Percentiles rank a stretch among this genome's conserved stretches.
phyloP scores from a whole-genome alignment of 2,797 vertebrate genomes.

The Heteromormyrus szaboi region DNA sequence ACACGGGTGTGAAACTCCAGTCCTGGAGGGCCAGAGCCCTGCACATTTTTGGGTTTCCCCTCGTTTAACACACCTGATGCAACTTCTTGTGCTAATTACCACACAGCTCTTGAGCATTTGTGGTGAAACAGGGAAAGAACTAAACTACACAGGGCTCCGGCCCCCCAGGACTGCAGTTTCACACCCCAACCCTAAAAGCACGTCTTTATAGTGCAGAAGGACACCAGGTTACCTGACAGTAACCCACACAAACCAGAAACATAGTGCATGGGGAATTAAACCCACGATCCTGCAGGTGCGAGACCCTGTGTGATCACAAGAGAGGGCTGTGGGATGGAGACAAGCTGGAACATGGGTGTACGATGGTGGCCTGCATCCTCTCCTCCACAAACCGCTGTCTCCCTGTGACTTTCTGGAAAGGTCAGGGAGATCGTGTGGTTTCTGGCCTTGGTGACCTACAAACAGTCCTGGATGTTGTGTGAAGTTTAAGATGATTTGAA shows the following conservation, averaged over 20 bases:
- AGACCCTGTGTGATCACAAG: not conserved
- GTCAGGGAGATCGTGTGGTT: not conserved
- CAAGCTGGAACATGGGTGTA: not conserved
- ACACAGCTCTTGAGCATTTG: not conserved
- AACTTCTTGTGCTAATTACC: not conserved
- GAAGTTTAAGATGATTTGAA: not conserved
- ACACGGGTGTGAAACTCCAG: not conserved
- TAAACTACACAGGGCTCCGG: not conserved
- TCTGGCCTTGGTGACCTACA: not conserved
- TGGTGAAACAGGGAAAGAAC: not conserved
- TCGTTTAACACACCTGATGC: not conserved
- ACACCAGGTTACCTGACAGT: not conserved
- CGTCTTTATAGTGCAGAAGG: not conserved
- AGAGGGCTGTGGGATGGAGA: not conserved
- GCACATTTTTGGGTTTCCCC: not conserved
- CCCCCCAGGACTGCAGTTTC: not conserved
- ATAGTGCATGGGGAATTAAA: not conserved
- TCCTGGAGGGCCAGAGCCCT: not conserved
- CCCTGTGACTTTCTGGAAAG: not conserved
- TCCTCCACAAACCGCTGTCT: slow-evolving; percentile 71
- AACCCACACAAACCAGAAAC: not conserved
- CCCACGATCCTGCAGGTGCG: not conserved
- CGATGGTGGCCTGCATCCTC: slow-evolving; percentile 69
- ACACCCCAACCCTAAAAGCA: not conserved
- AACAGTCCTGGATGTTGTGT: not conserved